phyloP scores from a whole-genome alignment of 2,888 invertebrate species.

The Anarsia innoxiella region DNA sequence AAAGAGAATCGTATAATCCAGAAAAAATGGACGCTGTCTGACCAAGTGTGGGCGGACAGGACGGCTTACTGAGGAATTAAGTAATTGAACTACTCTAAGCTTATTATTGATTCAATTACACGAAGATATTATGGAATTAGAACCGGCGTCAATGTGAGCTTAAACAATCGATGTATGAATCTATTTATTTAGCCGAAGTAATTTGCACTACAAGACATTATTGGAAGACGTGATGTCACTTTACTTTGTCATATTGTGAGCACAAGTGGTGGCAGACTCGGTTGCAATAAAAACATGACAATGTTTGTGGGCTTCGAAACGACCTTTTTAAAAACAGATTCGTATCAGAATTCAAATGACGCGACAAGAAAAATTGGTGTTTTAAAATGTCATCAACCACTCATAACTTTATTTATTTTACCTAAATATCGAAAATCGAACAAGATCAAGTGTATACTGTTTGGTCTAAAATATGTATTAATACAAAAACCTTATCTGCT shows the following conservation, averaged over 20 bases:
- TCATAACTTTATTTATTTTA: too few species aligned
- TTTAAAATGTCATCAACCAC: too few species aligned
- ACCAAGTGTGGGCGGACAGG: conserved; percentile 28
- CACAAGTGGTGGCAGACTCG: conserved; percentile 41
- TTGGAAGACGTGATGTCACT: conserved; percentile 58
- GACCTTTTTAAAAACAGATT: conserved; percentile 26
- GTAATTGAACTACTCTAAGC: conserved; percentile 50
- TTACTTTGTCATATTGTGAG: conserved; percentile 47
- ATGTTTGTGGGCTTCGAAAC: conserved; percentile 42
- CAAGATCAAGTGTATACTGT: too few species aligned
- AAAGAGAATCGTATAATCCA: neutral
- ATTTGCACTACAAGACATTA: conserved; percentile 33
- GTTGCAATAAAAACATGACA: conserved; percentile 54
- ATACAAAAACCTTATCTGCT: too few species aligned
- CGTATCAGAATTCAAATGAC: conserved; percentile 22
- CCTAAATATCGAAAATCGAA: too few species aligned
- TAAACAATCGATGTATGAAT: conserved; percentile 16
- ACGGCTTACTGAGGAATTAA: conserved; percentile 40
- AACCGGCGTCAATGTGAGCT: conserved; percentile 19
- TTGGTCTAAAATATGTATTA: too few species aligned
- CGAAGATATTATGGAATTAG: conserved; percentile 32
- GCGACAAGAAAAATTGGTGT: too few species aligned
- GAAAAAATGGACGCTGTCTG: conserved; percentile 1
- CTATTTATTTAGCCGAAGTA: conserved; percentile 23
- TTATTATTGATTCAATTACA: conserved; percentile 38